These are phyloP conservation scores for Eidolon helvum DNA, from an alignment of 2,113 vertebrate species.

Conservation along the genomic window DNA sequence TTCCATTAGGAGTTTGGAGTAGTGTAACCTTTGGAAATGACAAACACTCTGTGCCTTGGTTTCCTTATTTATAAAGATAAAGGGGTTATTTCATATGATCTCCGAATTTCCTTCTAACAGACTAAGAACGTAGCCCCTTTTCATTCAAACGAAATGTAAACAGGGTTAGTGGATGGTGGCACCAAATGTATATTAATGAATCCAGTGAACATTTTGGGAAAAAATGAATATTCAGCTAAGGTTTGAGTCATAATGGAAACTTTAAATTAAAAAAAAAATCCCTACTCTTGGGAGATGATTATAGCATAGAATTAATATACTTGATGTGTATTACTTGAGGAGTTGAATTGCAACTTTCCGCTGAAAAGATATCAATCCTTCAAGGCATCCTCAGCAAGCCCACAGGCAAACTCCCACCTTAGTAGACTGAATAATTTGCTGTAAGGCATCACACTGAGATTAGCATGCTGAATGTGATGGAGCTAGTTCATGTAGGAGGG, in stretches of 20 bases:
- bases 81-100: background rate
- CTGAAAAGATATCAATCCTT: conserved; percentile 37
- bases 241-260: conserved; percentile 53
- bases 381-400: conserved; percentile 32
- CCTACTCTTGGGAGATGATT: conserved; percentile 21
- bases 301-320: background rate
- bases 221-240: conserved; percentile 30
- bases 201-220: background rate
- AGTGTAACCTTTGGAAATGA: background rate
- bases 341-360: conserved; percentile 44
- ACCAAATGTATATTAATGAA: background rate
- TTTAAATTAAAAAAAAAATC: background rate
- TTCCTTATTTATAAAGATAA: background rate
- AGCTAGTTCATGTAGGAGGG: background rate
- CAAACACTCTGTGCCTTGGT: background rate
- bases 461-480: background rate
- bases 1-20: conserved; percentile 22
- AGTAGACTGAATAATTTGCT: conserved; percentile 39
- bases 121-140: background rate
- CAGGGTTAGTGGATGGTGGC: background rate
- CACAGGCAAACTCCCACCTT: conserved; percentile 52
- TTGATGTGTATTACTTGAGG: conserved; percentile 16
- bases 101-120: background rate
- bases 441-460: conserved; percentile 5
- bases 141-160: conserved; percentile 23